These are phyloP conservation scores for Benthosema pterotum DNA, from an alignment of 2,797 vertebrate genomes.

Conservation along the genomic window DNA sequence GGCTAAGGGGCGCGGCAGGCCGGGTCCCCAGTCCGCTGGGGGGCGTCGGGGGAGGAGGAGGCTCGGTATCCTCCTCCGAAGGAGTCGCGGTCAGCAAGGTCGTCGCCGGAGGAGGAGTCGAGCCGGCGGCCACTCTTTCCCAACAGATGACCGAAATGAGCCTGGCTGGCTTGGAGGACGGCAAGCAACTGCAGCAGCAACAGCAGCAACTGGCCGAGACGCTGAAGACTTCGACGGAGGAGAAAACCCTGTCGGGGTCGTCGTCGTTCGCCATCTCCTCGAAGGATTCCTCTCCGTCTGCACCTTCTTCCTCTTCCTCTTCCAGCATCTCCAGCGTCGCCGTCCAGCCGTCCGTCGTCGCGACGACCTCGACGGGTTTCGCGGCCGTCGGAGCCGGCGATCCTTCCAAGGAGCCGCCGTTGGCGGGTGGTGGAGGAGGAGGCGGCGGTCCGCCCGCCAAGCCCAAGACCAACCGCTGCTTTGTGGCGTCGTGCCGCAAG, in stretches of 20 bases:
- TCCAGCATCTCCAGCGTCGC: conserved; percentile 73
- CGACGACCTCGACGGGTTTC: conserved; percentile 37
- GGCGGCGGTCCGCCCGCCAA: conserved; percentile 53
- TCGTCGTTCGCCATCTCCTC: too few relatives aligned
- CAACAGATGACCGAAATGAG: conserved; percentile 95
- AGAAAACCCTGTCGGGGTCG: too few relatives aligned
- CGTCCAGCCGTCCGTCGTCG: conserved; percentile 76
- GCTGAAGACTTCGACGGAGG: too few relatives aligned
- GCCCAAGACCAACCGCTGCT: conserved; percentile 91
- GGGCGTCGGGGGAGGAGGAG: conserved; percentile 59
- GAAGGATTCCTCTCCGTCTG: too few relatives aligned
- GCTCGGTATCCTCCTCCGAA: too few relatives aligned
- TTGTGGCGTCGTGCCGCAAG: conserved; percentile 84
- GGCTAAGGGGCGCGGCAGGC: conserved; percentile 72
- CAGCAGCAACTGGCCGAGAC: too few relatives aligned
- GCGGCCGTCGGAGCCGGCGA: conserved; percentile 55
- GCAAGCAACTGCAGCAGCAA: too few relatives aligned
- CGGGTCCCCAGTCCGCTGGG: conserved; percentile 81
- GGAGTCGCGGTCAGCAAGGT: too few relatives aligned
- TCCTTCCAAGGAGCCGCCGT: too few relatives aligned
- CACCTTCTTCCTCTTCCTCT: conserved; percentile 86
- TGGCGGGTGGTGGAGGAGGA: too few relatives aligned
- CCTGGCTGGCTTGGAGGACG: conserved; percentile 86
- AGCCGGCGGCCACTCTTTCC: background rate
- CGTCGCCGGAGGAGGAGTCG: too few relatives aligned